Conservation (phyloP, 2,113 vertebrate genomes). For the Thalassoma bifasciatum region DNA sequence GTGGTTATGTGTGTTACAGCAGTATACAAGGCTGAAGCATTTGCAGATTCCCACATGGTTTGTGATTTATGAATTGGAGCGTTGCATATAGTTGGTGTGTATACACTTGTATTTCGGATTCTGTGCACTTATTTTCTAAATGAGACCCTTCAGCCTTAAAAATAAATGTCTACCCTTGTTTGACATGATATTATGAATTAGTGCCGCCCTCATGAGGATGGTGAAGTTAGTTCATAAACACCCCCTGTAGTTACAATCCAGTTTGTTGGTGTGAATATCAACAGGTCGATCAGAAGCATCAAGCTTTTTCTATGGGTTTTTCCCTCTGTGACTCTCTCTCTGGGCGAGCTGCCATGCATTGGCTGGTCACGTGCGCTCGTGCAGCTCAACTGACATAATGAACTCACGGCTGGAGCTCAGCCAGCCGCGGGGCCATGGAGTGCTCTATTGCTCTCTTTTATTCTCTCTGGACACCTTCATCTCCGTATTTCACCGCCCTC, state of each 20-base stretch:
- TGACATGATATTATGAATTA: no score
- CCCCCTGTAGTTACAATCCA: not conserved
- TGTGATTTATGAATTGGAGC: no score
- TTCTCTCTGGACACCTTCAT: slow-evolving; percentile 9
- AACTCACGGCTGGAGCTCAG: slow-evolving; percentile 67
- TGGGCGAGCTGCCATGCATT: slow-evolving; percentile 51
- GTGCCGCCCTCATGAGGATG: no score
- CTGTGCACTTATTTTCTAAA: no score
- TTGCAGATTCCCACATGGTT: no score
- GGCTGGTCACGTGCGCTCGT: slow-evolving; percentile 60
- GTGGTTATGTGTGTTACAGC: no score
- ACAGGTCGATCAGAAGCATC: not conserved
- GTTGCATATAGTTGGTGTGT: no score
- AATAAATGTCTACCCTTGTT: no score
- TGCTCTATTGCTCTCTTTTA: slow-evolving; percentile 38
- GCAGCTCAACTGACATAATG: slow-evolving; percentile 70
- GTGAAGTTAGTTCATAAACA: no score
- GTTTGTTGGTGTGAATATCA: slow-evolving; percentile 2
- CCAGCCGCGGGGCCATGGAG: slow-evolving; percentile 52
- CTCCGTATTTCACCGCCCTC: not conserved
- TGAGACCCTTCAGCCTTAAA: no score
- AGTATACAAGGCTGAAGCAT: no score
- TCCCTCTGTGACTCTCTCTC: slow-evolving; percentile 22
- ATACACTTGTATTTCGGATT: no score
- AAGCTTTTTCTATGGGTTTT: not conserved